Evolutionary conservation across 1,140 invertebrate genomes (phyloP).

Genomic region (Nautilus pompilius): DNA sequence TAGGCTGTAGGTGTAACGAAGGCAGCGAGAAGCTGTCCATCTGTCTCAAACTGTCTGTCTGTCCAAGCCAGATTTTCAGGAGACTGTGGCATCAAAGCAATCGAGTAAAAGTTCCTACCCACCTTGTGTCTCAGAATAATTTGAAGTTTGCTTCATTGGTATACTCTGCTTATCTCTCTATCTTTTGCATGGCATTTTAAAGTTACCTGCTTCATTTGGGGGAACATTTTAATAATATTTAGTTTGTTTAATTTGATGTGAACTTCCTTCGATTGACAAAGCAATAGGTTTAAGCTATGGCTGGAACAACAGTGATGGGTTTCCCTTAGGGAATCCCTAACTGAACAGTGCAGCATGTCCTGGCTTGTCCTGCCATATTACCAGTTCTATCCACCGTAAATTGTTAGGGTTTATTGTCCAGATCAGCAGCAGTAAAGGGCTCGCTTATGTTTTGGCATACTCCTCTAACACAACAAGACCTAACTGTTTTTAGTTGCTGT

Average conservation of each 20-base stretch:
- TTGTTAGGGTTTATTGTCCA: constrained; percentile 10
- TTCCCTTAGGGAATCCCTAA: constrained; percentile 10
- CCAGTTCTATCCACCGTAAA: constrained; percentile 22
- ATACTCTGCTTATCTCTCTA: background rate
- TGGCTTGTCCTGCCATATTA: constrained; percentile 20
- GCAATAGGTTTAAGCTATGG: constrained; percentile 20
- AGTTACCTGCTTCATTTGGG: constrained; percentile 19
- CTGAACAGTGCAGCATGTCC: constrained; percentile 13
- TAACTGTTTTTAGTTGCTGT: constrained; percentile 20
- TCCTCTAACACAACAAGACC: constrained; percentile 16
- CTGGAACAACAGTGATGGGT: constrained; percentile 17
- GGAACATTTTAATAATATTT: constrained; percentile 24
- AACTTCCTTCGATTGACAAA: constrained; percentile 23
- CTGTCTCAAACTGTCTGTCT: constrained; percentile 12
- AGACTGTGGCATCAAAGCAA: constrained; percentile 8
- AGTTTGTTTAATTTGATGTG: constrained; percentile 17
- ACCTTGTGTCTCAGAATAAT: constrained; percentile 17
- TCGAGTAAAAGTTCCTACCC: constrained; percentile 7
- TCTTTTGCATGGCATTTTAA: constrained; percentile 9
- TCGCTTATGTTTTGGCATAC: constrained; percentile 10
- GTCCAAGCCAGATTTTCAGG: constrained; percentile 12
- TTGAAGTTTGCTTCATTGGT: too few relatives aligned
- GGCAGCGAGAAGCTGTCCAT: constrained; percentile 10
- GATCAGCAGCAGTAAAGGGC: constrained; percentile 6
- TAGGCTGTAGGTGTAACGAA: constrained; percentile 12